Conservation (phyloP, 2,888 invertebrate genomes). For the Boloria selene region DNA sequence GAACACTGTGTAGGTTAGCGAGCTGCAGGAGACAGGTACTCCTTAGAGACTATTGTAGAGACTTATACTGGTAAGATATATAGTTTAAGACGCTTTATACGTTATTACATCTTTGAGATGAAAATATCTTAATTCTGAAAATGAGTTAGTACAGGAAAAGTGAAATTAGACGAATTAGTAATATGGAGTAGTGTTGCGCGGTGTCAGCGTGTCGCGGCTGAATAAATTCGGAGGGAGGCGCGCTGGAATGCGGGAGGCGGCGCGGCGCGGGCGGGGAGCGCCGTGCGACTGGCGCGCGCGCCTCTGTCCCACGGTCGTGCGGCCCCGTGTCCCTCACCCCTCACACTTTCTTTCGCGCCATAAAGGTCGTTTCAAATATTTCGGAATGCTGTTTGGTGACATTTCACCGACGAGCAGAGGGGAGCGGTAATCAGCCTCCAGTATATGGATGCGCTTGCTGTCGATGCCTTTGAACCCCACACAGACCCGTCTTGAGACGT, state of each 20-base stretch:
- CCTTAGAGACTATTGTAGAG: too few relatives aligned
- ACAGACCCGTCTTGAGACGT: conserved; percentile 28
- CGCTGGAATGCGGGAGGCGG: conserved; percentile 74
- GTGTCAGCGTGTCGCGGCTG: conserved; percentile 66
- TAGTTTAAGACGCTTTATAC: too few relatives aligned
- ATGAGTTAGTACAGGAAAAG: conserved; percentile 1
- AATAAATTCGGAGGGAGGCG: conserved; percentile 80
- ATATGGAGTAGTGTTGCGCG: conserved; percentile 16
- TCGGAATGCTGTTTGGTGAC: conserved; percentile 82
- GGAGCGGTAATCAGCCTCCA: conserved; percentile 69
- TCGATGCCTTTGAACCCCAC: conserved; percentile 39
- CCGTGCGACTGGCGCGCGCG: conserved; percentile 81
- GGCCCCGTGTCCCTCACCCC: conserved; percentile 78
- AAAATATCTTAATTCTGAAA: background rate
- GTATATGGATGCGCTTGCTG: conserved; percentile 55
- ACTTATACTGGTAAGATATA: too few relatives aligned
- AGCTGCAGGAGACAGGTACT: too few relatives aligned
- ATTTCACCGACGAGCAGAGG: conserved; percentile 75
- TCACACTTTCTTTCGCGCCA: conserved; percentile 81
- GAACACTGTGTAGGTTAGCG: too few relatives aligned
- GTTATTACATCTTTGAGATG: too few relatives aligned
- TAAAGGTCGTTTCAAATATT: conserved; percentile 83
- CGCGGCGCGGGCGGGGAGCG: conserved; percentile 70
- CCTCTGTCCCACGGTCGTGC: conserved; percentile 86
- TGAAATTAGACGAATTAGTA: conserved; percentile 4